Percentiles rank a stretch among this genome's conserved stretches.
phyloP scores from a whole-genome alignment of 2,797 vertebrate species.

The Eulemur albifrons region DNA sequence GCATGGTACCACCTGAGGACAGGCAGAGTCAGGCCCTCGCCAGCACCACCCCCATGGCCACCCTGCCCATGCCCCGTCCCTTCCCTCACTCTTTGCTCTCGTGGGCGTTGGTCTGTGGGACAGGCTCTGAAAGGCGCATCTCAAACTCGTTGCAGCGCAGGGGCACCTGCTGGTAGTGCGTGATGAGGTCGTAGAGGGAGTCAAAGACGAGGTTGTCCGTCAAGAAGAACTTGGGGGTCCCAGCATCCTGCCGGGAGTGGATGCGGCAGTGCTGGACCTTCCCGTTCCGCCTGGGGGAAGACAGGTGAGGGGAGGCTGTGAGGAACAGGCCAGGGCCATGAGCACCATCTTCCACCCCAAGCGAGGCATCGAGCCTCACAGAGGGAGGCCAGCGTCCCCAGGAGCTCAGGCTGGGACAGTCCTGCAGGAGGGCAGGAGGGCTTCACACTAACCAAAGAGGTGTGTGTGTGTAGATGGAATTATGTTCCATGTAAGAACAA shows the following conservation, averaged over 20 bases:
- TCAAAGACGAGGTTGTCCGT: constrained; percentile 99
- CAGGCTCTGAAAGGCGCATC: constrained; percentile 98
- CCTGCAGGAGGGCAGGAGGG: not conserved
- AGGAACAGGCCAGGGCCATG: not conserved
- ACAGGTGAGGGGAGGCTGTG: not conserved
- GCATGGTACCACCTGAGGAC: constrained; percentile 96
- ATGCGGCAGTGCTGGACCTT: constrained; percentile 99
- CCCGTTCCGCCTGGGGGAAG: constrained; percentile 91
- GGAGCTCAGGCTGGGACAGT: not conserved
- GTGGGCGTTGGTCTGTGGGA: constrained; percentile 98
- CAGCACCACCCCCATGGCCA: rapidly evolving
- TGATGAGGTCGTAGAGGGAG: constrained; percentile 97
- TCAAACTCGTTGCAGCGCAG: constrained; percentile 99
- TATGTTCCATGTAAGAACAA: not conserved
- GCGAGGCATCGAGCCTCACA: not conserved
- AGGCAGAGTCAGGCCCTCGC: not conserved
- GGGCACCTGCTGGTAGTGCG: constrained; percentile 98
- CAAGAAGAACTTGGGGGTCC: constrained; percentile 98
- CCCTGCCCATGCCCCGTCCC: not conserved
- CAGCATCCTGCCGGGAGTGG: constrained; percentile 97
- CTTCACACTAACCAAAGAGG: not conserved
- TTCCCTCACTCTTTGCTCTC: constrained; percentile 97
- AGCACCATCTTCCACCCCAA: not conserved
- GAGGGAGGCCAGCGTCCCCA: not conserved
- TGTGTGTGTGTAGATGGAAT: rapidly evolving